Evolutionary conservation across 2,888 invertebrate genomes (phyloP).

Genomic region (Chouioia cunea): DNA sequence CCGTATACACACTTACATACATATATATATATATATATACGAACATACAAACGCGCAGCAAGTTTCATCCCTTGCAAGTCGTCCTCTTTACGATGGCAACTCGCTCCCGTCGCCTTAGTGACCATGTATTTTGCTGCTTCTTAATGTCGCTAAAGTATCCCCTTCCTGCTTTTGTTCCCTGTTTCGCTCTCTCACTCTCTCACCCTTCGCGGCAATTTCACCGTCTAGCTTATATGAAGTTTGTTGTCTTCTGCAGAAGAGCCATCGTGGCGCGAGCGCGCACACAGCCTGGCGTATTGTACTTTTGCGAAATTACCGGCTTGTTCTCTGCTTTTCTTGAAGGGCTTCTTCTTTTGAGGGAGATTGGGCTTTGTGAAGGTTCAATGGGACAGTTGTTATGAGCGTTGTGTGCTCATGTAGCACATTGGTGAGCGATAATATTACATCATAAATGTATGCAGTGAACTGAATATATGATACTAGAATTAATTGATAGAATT

Average conservation of each 20-base stretch:
- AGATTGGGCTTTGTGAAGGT: constrained; percentile 8
- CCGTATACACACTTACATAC: constrained; percentile 5
- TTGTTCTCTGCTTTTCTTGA: constrained; percentile 3
- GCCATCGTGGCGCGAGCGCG: constrained; percentile 10
- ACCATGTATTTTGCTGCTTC: constrained; percentile 57
- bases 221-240: constrained; percentile 50
- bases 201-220: constrained; percentile 53
- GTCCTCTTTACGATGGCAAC: constrained; percentile 52
- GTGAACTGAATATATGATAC: no score
- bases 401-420: no score
- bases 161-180: constrained; percentile 42
- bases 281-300: constrained; percentile 49
- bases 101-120: constrained; percentile 37
- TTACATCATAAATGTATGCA: no score
- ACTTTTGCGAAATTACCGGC: constrained; percentile 20
- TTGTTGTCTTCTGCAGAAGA: constrained; percentile 39
- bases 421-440: no score
- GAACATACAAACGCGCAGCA: background rate
- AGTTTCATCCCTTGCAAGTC: constrained; percentile 13
- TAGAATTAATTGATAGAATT: no score
- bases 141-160: constrained; percentile 49
- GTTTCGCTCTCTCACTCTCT: constrained; percentile 54
- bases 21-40: no score
- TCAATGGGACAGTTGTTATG: constrained; percentile 1
- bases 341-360: constrained; percentile 3